Evolutionary conservation across 2,888 invertebrate species (phyloP), one percentile per base, ranked within the genome.

Genomic region (Lottia scabra): DNA sequence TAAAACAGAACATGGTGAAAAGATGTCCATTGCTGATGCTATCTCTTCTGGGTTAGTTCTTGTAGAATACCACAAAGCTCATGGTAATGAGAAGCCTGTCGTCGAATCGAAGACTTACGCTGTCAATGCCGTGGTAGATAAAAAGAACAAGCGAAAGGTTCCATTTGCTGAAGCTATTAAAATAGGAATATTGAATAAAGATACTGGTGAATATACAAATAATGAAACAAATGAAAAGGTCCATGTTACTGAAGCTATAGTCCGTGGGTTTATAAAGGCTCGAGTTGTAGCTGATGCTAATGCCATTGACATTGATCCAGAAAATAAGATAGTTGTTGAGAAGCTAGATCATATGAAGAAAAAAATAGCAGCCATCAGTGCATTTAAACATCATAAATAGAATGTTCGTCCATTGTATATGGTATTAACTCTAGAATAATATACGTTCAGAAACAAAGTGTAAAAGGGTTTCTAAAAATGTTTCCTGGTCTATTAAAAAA

Each of bases 201-300:
- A 85, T 16, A 81, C 82, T 5, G 88, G 89, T 0, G 81, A 84
- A 16, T 89, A 84, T 76, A 74, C 83, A n/a, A 84, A 89, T 80
- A 88, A 85, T 48, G 74, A 82, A 15, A 87, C 86, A 2, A 75
- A 79, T 1, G 84, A 87, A 62, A 78, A 75, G 30, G 75, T 88
- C 68, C 83, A 82, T 38, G 84, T 88, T 0, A 86, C 84, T 2
- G 87, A 88, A 27, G 89, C 89, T 46, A 88, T 89, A 64, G 87
- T 87, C 84, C 81, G 83, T 48, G 89, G 89, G 13, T 87, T 87
- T 76, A 85, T 89, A 63, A 89, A 89, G 75, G 89, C 88, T 1
- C 77, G 87, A 67, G 71, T 83, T 6, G 78, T 88, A 0, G 82
- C 83, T 2, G 85, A 87, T 73, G 79, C 85, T 5, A 81, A 81